Conservation (phyloP, 1,140 invertebrate species). For the Orchesella cincta region DNA sequence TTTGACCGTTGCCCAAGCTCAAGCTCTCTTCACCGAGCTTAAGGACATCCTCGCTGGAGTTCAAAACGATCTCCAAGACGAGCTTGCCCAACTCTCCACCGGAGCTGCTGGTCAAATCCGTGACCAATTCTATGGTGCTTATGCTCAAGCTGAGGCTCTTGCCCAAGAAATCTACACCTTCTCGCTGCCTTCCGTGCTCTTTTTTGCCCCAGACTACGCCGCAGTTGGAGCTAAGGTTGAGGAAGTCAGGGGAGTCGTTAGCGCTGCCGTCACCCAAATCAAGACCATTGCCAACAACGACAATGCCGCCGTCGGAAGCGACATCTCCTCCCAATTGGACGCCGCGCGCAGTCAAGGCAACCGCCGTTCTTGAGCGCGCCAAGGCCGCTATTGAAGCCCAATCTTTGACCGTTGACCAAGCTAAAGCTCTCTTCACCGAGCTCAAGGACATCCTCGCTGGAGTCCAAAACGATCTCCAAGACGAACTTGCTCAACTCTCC, state of each 20-base stretch:
- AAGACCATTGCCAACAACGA: background rate
- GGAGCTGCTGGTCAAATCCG: background rate
- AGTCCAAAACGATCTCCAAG: background rate
- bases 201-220: background rate
- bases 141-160: background rate
- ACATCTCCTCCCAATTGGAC: background rate
- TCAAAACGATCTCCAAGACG: background rate
- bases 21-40: background rate
- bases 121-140: background rate
- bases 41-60: background rate
- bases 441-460: background rate
- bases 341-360: background rate
- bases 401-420: background rate
- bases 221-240: background rate
- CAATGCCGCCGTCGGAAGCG: background rate
- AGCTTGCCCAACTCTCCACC: background rate
- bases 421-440: background rate
- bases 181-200: background rate
- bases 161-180: background rate
- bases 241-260: background rate
- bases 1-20: constrained; percentile 6
- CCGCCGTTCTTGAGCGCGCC: background rate
- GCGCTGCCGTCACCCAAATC: background rate
- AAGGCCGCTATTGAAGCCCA: background rate
- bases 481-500: background rate